Percentiles rank a stretch among this genome's conserved stretches.
Evolutionary conservation across 2,888 invertebrate genomes (phyloP).

Genomic region (Ichneumoninae sp.): DNA sequence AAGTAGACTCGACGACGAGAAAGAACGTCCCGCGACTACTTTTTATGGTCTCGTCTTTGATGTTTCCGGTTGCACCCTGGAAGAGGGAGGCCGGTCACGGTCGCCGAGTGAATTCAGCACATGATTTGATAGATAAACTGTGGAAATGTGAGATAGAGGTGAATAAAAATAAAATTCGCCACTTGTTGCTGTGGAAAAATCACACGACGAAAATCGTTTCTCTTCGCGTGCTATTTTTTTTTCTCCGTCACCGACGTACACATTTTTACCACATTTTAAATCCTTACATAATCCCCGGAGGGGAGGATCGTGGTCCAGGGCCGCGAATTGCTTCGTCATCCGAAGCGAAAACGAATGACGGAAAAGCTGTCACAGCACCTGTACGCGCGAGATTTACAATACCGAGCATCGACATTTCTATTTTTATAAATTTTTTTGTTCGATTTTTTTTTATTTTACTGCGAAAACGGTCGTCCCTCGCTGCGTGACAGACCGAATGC

Average conservation of each 20-base stretch:
- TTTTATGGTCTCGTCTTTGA: conserved; percentile 51
- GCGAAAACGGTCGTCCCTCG: conserved; percentile 12
- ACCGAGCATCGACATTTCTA: background rate
- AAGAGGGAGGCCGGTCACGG: conserved; percentile 24
- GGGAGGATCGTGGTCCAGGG: background rate
- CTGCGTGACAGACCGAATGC: conserved; percentile 17
- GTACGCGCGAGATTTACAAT: background rate
- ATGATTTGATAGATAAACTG: conserved; percentile 49
- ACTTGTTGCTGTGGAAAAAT: conserved; percentile 50
- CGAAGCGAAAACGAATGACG: background rate
- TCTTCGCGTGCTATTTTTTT: background rate
- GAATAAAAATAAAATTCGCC: conserved; percentile 10
- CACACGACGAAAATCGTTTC: conserved; percentile 1
- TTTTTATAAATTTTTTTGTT: background rate
- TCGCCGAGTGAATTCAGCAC: conserved; percentile 30
- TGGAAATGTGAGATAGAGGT: conserved; percentile 15
- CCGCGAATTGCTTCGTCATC: background rate
- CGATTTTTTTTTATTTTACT: background rate
- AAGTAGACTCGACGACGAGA: conserved; percentile 13
- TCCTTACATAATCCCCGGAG: background rate
- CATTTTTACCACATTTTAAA: background rate
- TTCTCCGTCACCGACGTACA: background rate
- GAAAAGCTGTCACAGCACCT: background rate
- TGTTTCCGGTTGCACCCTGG: conserved; percentile 46
- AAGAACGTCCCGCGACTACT: background rate